Base-by-base conservation (phyloP, 1,140 invertebrate species). In the Drosophila orosa region DNA sequence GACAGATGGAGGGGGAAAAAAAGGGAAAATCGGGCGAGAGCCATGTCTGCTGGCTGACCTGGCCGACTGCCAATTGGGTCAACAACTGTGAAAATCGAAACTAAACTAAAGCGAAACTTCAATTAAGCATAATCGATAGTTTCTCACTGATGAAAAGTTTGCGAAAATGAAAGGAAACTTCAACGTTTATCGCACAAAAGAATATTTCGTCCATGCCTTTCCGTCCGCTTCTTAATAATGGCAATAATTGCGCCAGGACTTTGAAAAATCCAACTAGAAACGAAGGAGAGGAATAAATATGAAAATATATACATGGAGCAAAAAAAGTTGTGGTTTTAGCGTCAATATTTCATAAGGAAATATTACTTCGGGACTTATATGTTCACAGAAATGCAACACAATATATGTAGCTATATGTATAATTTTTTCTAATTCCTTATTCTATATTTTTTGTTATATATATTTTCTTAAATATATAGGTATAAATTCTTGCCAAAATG, bases 31-130 rank as follows among this genome's bases (percentile, higher is more conserved):
- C 17, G 42, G 39, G 15, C 37, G 31, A 65, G 13, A 39, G 68
- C 44, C 39, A 68, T 60, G 58, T 63, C 75, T 85, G 69, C 59
- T 73, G 69, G 61, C 63, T 59, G 71, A 80, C 71, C 85, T 89
- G 84, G 84, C 79, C 62, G 56, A 33, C 35, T 80, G 84, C 84
- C 84, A 89, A 89, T 78, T 89, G 80, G 84, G 84, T 78, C 84
- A 89, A 72, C 50, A 59, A 47, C 50, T 33, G 54, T 37, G 15
- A 56, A 55, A 61, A 45, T 74, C 56, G 47, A 50, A 54, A 54
- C 22, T 50, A 42, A 68, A 56, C 39, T 56, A 55, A 27, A 69
- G 40, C 52, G 44, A 67, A 75, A 77, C 68, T 71, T 69, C 33
- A 58, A 71, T 58, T 58, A 71, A 48, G 56, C 66, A 71, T 72